Base-by-base conservation (phyloP, 2,888 invertebrate species). In the Colostygia pectinataria region DNA sequence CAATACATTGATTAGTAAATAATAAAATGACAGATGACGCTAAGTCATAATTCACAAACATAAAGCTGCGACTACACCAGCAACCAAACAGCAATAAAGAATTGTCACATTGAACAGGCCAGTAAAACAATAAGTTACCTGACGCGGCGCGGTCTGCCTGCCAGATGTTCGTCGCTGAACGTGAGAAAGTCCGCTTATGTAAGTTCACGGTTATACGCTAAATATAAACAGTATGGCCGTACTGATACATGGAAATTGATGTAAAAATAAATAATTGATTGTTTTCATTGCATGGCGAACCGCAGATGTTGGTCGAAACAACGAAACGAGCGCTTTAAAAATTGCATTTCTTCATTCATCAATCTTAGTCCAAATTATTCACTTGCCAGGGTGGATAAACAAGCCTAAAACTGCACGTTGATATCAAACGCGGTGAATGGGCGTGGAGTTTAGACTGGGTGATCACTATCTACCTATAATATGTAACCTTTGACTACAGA, bases 101-200 rank as follows among this genome's bases (percentile, higher is more conserved):
- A 52, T 32, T 58, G 65, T 61, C 49, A 52, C 49, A 46, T 41
- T 57, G 43, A 28, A 55, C 41, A 49, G 44, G 20, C 48, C 42
- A 42, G 63, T 73, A 65, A 67, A 71, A 60, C 65, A 55, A 66
- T 70, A 57, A 57, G 63, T 70, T 77, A 78, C 77, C 77, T 78
- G 77, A 33, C 28, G 38, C 45, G 38, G 28, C 43, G 29, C 24
- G 31, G 56, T 56, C 56, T 71, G 76, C 61, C 49, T 50, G 57
- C 76, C 77, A 77, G 74, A 76, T 77, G 77, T 66, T 27, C 33
- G 33, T n/a, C 51, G 41, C 31, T 2, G 34, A 46, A 51, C 66
- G 60, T 60, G 60, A 56, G 60, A 60, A 66, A 62, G 54, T 48
- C 23, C 34, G 34, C 36, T 24, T 25, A 9, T 23, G 38, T 36